Conservation (phyloP, 2,888 invertebrate species). For the Acanthosepion pharaonis region DNA sequence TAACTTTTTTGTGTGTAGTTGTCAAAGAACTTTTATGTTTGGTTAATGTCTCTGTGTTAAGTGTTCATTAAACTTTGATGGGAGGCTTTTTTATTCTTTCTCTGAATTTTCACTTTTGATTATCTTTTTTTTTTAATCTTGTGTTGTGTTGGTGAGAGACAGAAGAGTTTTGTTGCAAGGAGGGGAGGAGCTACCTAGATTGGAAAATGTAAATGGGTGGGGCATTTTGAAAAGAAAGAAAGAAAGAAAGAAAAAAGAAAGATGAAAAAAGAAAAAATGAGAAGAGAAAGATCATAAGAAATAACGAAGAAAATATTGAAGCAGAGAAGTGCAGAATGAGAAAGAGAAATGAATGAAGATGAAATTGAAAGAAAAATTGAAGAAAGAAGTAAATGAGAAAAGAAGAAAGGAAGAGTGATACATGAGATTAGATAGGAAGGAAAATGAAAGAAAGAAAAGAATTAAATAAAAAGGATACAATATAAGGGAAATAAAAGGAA, state of each 20-base stretch:
- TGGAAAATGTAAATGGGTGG: too few species aligned
- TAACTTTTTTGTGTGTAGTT: not conserved
- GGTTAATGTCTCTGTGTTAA: not conserved
- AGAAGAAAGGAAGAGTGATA: not conserved
- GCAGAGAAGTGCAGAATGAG: not conserved
- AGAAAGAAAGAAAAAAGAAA: too few species aligned
- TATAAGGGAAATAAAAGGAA: not conserved
- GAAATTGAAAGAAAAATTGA: not conserved
- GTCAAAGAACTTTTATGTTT: not conserved
- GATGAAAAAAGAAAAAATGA: not conserved
- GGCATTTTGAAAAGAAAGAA: not conserved
- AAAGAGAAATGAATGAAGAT: not conserved
- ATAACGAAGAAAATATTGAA: too few species aligned
- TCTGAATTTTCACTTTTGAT: not conserved
- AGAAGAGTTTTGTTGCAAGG: too few species aligned
- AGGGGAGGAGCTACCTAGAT: too few species aligned
- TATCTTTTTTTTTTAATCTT: too few species aligned
- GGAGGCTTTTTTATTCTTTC: not conserved
- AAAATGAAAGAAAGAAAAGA: not conserved
- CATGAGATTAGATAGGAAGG: not conserved
- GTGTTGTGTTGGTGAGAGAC: too few species aligned
- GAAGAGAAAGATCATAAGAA: not conserved
- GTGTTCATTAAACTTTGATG: not conserved
- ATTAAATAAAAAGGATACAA: not conserved
- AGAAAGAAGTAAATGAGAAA: not conserved